Base-by-base conservation (phyloP, 2,888 invertebrate genomes). In the Sialis lutaria region DNA sequence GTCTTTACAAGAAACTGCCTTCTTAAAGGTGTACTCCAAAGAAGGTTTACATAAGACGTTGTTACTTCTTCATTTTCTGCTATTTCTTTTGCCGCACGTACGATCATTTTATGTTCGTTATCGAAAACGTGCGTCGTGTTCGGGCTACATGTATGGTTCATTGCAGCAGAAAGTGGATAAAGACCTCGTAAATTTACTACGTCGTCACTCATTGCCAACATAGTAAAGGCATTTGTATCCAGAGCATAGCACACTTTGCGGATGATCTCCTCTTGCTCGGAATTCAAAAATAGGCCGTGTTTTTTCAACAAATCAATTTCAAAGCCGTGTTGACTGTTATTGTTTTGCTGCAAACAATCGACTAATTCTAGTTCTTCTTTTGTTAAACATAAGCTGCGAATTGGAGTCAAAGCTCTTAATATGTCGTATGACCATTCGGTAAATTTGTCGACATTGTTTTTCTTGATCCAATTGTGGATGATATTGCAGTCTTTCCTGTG, bases 141-240 rank as follows among this genome's bases (percentile, higher is more conserved):
- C 5, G 83, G 75, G 31, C 69, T 63, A 58, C 84, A 84, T 48
- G 66, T 69, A 59, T 83, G 83, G 64, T 83, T 83, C 64, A 80
- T 72, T 50, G 82, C 64, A 40, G 76, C 73, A 2, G 76, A 72
- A 48, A 80, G 67, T 22, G 81, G 79, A 64, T 77, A 84, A 45
- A 82, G 61, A 8, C 79, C 83, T 51, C 78, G 68, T 51, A 73
- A 60, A 55, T 70, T 73, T 55, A 67, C 65, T 45, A 55, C 63
- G 55, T 67, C 69, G 54, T 62, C 70, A 51, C 60, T 67, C 12
- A 60, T 58, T 48, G 62, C 67, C 46, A 69, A 68, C 53, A 70
- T 75, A 67, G 79, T 77, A 58, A 76, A 82, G 35, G 81, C 77
- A 58, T 79, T 81, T 3, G 81, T 76, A 56, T 82, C 78, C 56